Percentiles rank a stretch among this genome's conserved stretches.
Conservation (phyloP, 1,140 invertebrate species). For the Apocrypta bakeri region DNA sequence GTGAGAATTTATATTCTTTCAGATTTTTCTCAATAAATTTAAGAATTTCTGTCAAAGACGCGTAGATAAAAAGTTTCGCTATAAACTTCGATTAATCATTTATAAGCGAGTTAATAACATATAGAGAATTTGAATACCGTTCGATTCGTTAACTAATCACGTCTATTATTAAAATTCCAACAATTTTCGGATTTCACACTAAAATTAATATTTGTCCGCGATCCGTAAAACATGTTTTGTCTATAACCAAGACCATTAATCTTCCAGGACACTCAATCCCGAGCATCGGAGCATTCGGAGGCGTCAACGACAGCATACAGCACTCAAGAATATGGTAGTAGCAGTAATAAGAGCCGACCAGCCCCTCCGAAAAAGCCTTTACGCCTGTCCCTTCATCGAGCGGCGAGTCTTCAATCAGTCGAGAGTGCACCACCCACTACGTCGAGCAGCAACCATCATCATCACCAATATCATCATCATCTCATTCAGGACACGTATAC, state of each 20-base stretch:
- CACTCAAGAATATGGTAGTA: constrained; percentile 58
- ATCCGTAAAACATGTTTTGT: too few species aligned
- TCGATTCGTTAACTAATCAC: too few species aligned
- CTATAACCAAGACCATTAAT: not conserved
- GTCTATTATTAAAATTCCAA: too few species aligned
- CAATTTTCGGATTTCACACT: too few species aligned
- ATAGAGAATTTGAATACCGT: too few species aligned
- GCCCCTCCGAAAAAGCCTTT: constrained; percentile 89
- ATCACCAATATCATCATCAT: constrained; percentile 59
- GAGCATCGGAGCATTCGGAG: constrained; percentile 63
- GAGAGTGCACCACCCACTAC: constrained; percentile 71
- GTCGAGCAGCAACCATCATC: constrained; percentile 62
- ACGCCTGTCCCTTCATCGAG: constrained; percentile 86
- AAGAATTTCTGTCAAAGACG: too few species aligned
- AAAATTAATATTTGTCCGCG: too few species aligned
- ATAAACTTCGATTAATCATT: too few species aligned
- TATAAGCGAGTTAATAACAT: too few species aligned
- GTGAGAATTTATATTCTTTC: too few species aligned
- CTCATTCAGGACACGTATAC: constrained; percentile 54
- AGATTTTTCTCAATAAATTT: too few species aligned
- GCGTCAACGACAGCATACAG: constrained; percentile 53
- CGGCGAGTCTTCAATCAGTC: constrained; percentile 86
- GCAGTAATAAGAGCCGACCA: constrained; percentile 76
- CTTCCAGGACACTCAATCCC: constrained; percentile 64
- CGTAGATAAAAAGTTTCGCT: too few species aligned